Conservation (phyloP, 2,113 vertebrate species). For the Poeciliopsis prolifica region DNA sequence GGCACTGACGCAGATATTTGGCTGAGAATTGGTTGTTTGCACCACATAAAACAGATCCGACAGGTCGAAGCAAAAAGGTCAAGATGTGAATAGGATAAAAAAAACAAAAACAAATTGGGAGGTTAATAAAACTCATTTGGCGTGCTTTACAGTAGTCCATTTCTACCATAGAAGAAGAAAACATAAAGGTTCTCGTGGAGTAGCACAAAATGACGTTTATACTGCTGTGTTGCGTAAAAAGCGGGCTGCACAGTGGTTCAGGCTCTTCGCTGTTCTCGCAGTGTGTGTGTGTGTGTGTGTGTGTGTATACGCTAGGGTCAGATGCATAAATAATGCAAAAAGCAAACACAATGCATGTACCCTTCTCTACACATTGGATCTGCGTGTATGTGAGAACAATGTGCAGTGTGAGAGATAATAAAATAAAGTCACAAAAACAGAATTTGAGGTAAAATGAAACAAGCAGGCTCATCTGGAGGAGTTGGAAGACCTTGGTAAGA, state of each 20-base stretch:
- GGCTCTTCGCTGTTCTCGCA: slow-evolving; percentile 53
- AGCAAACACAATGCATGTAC: neutral
- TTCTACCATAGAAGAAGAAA: slow-evolving; percentile 39
- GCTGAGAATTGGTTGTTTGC: slow-evolving; percentile 66
- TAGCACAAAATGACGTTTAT: slow-evolving; percentile 48
- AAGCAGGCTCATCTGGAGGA: neutral
- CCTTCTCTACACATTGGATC: neutral
- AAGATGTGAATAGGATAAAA: slow-evolving; percentile 38
- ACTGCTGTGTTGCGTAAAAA: slow-evolving; percentile 80
- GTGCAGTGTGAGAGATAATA: neutral
- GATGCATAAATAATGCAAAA: slow-evolving; percentile 6
- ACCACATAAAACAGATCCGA: slow-evolving; percentile 42
- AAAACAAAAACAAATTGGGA: too few species aligned
- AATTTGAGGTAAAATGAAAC: neutral
- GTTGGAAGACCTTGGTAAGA: slow-evolving; percentile 2
- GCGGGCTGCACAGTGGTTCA: slow-evolving; percentile 76
- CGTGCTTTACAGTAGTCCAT: slow-evolving; percentile 81
- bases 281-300: slow-evolving; percentile 9
- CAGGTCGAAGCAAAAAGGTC: slow-evolving; percentile 42
- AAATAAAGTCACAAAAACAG: neutral
- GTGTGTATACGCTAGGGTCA: slow-evolving; percentile 13
- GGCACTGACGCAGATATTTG: slow-evolving; percentile 81
- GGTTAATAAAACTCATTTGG: slow-evolving; percentile 77
- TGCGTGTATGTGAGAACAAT: neutral
- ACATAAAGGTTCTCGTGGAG: slow-evolving; percentile 43